Base-by-base conservation (phyloP, 2,113 vertebrate species). In the Sarotherodon lohbergeri region DNA sequence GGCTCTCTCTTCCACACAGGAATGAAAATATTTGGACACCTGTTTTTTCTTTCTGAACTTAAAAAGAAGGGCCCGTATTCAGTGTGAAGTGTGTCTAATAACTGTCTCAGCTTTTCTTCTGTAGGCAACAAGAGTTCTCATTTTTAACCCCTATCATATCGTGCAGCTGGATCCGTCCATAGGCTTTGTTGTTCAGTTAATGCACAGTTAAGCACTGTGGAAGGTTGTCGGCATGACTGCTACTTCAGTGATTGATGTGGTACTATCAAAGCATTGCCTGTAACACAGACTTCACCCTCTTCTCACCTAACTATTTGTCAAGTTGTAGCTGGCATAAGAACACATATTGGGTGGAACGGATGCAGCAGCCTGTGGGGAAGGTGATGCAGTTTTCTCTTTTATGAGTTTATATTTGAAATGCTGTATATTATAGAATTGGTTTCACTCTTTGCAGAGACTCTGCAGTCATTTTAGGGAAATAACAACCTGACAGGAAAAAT, bases 21-120 rank as follows among this genome's bases (percentile, higher is more conserved):
- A 88, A 32, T 81, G 76, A 80, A 90, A 41, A 43, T 87, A 63
- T 92, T 93, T 88, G 32, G 34, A 93, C 91, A 93, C 89, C 93
- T 93, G 90, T 43, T 83, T 55, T 82, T 88, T 73, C 82, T 61
- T 89, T 88, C 17, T 87, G 57, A 68, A 76, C 79, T 78, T 29
- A 36, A 55, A 63, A 43, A 86, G 57, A 86, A 17, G 80, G 73
- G 63, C 57, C 71, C 50, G 0, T 54, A 89, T 54, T n/a, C 17
- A 32, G 55, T 19, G 27, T 4, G 5, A 32, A 63, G 27, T 57
- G 81, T 41, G 27, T 84, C 82, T 71, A 68, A 56, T 56, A 3
- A 68, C 78, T 83, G 63, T 56, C 84, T 78, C n/a, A 39, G 73
- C 50, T 61, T 83, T 90, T 91, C 81, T 76, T 36, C 5, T 39